Conservation (phyloP, 2,888 invertebrate genomes). For the Euphydryas editha region DNA sequence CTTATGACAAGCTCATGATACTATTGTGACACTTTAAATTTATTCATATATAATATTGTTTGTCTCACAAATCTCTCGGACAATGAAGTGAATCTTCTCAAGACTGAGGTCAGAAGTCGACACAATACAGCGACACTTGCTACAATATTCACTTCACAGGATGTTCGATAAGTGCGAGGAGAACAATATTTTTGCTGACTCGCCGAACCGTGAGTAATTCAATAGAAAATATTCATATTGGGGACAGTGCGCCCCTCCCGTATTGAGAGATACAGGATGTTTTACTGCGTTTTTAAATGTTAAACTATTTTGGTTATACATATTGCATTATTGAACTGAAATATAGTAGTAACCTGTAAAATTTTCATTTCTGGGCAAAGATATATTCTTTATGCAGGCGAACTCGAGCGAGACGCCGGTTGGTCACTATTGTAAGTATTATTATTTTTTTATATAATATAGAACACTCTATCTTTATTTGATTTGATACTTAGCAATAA, state of each 20-base stretch:
- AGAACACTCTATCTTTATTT: no score
- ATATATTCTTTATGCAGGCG: no score
- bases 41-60: not conserved
- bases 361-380: no score
- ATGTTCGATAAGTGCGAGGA: conserved; percentile 68
- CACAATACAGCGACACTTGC: conserved; percentile 27
- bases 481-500: no score
- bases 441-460: no score
- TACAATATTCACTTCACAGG: conserved; percentile 42
- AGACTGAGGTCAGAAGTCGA: conserved; percentile 5
- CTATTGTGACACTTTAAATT: not conserved
- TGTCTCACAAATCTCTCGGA: not conserved
- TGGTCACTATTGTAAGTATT: no score
- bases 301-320: not conserved
- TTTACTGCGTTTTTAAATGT: not conserved
- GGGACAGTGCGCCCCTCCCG: conserved; percentile 68
- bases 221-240: conserved; percentile 83
- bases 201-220: conserved; percentile 80
- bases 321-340: no score
- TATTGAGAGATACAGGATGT: conserved; percentile 55
- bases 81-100: conserved; percentile 2
- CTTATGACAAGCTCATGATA: no score
- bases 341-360: no score
- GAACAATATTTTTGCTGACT: conserved; percentile 80
- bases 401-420: no score